A percentile compares a stretch with the other conserved stretches of the same genome.
These are phyloP conservation scores for Leptarthrus brevirostris DNA, from an alignment of 2,888 invertebrate species.

Conservation along the genomic window DNA sequence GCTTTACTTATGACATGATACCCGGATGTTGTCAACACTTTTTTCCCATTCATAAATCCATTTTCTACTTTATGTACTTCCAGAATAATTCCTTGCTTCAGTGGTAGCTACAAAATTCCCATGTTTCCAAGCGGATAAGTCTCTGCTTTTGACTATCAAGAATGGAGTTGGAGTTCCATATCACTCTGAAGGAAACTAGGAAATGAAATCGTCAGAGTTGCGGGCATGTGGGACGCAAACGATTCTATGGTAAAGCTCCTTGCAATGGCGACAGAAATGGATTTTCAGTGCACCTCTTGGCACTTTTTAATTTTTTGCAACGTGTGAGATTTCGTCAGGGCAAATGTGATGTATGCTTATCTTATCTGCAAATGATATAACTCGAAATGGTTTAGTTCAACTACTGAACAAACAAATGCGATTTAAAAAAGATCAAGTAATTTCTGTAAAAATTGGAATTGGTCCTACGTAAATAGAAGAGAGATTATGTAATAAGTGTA, in stretches of 20 bases:
- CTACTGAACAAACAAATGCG: too few relatives aligned
- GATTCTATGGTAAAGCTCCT: background rate
- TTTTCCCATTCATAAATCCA: conserved; percentile 37
- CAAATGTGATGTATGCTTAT: conserved; percentile 16
- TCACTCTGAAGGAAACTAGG: conserved; percentile 4
- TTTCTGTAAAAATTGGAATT: too few relatives aligned
- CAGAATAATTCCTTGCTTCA: conserved; percentile 36
- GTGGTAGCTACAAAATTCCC: conserved; percentile 33
- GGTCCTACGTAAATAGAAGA: too few relatives aligned
- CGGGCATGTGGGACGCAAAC: background rate
- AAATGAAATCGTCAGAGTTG: conserved; percentile 28
- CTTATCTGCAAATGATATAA: conserved; percentile 20
- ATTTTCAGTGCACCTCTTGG: conserved; percentile 23
- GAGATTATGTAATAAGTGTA: too few relatives aligned
- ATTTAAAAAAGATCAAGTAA: too few relatives aligned
- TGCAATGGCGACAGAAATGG: background rate
- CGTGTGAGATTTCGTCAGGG: conserved; percentile 14
- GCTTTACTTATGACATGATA: conserved; percentile 38
- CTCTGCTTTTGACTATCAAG: conserved; percentile 34
- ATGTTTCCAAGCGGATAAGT: conserved; percentile 32
- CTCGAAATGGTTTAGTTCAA: background rate
- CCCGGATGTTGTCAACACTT: conserved; percentile 39
- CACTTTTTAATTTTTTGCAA: conserved; percentile 28
- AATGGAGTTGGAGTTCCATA: conserved; percentile 2
- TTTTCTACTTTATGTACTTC: conserved; percentile 27